phyloP scores from a whole-genome alignment of 1,140 invertebrate species.

The Ceratosolen fusciceps region DNA sequence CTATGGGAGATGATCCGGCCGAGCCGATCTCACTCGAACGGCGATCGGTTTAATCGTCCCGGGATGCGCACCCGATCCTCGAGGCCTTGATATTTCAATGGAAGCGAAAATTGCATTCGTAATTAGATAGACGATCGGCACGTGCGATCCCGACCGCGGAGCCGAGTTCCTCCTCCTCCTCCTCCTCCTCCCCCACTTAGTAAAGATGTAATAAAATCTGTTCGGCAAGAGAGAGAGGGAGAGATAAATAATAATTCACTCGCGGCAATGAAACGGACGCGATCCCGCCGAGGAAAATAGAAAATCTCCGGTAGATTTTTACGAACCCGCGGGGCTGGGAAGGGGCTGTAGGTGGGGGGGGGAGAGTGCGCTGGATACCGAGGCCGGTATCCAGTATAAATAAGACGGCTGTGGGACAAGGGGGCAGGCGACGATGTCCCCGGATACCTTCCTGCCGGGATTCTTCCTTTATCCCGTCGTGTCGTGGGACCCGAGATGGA shows the following conservation, averaged over 20 bases:
- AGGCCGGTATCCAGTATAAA: constrained; percentile 27
- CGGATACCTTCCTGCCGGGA: not conserved
- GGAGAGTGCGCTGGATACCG: not conserved
- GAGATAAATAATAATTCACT: too few relatives aligned
- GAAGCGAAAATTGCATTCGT: too few relatives aligned
- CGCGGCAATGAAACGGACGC: not conserved
- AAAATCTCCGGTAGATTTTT: constrained; percentile 31
- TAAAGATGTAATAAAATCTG: constrained; percentile 21
- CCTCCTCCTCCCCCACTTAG: too few relatives aligned
- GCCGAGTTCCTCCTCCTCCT: too few relatives aligned
- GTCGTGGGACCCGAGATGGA: not conserved
- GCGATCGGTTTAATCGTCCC: too few relatives aligned
- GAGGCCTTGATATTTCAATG: too few relatives aligned
- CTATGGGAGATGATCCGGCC: too few relatives aligned
- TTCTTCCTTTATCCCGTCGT: constrained; percentile 19
- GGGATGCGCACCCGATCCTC: too few relatives aligned
- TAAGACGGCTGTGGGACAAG: constrained; percentile 12
- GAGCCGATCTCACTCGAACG: too few relatives aligned
- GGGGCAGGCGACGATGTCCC: constrained; percentile 27
- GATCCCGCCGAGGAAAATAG: constrained; percentile 15
- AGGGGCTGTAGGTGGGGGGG: not conserved
- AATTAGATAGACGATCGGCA: too few relatives aligned
- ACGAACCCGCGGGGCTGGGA: not conserved
- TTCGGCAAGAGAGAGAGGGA: too few relatives aligned
- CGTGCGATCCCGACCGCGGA: too few relatives aligned